Conservation (phyloP, 2,797 vertebrate species). For the Notolepis coatsorum region DNA sequence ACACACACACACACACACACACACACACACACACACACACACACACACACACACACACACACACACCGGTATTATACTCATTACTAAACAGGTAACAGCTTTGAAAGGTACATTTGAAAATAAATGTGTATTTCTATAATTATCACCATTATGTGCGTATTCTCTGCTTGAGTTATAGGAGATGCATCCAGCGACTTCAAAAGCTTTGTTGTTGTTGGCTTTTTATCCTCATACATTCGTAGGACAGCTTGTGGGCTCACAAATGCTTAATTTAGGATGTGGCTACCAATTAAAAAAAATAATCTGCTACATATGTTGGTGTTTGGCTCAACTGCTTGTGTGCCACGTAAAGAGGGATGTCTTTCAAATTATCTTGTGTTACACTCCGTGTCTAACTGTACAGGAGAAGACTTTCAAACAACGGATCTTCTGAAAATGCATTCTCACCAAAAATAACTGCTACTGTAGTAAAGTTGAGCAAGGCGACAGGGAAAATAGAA, state of each 20-base stretch:
- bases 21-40: too few relatives aligned
- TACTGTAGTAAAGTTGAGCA: too few relatives aligned
- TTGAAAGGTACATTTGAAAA: too few relatives aligned
- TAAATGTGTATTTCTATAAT: too few relatives aligned
- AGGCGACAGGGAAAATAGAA: too few relatives aligned
- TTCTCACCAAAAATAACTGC: constrained; percentile 37
- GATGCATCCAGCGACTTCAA: constrained; percentile 24
- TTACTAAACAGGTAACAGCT: too few relatives aligned
- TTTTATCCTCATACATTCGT: constrained; percentile 27
- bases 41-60: too few relatives aligned
- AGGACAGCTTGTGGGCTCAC: constrained; percentile 15
- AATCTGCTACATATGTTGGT: constrained; percentile 39
- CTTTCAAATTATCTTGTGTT: constrained; percentile 36
- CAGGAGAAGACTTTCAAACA: constrained; percentile 38
- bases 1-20: too few relatives aligned
- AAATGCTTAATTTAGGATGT: not conserved
- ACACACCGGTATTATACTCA: too few relatives aligned
- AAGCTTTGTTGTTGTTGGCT: constrained; percentile 25
- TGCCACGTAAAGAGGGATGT: constrained; percentile 34
- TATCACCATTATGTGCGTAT: too few relatives aligned
- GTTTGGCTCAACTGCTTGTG: constrained; percentile 49
- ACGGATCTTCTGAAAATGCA: constrained; percentile 27
- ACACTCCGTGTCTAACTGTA: constrained; percentile 27
- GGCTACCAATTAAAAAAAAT: constrained; percentile 19
- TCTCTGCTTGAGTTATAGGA: constrained; percentile 17